Evolutionary conservation across 2,888 invertebrate species (phyloP).

Genomic region (Xestobium rufovillosum): DNA sequence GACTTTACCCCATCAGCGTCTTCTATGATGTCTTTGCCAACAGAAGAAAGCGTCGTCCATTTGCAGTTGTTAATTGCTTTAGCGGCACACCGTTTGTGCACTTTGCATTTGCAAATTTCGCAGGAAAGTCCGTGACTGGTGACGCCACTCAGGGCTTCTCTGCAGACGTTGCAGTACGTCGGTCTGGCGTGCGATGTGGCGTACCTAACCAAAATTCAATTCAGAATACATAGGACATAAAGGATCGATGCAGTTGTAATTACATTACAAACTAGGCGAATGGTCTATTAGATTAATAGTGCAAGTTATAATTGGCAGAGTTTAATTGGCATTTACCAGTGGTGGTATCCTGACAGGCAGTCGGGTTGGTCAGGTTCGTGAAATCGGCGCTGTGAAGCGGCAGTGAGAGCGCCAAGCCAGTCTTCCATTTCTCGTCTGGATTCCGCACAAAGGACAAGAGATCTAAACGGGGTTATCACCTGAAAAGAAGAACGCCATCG

Average conservation of each 20-base stretch:
- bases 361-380: constrained; percentile 56
- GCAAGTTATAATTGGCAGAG: no score
- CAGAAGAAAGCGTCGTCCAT: constrained; percentile 92
- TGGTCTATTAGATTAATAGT: not conserved
- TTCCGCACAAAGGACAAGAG: constrained; percentile 72
- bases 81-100: constrained; percentile 90
- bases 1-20: constrained; percentile 79
- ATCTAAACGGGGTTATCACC: constrained; percentile 71
- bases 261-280: not conserved
- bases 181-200: constrained; percentile 91
- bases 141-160: constrained; percentile 87
- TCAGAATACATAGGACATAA: no score
- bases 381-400: constrained; percentile 52
- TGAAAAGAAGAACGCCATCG: constrained; percentile 33
- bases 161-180: constrained; percentile 94
- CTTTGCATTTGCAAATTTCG: constrained; percentile 96
- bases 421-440: constrained; percentile 84
- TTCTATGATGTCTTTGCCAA: constrained; percentile 92
- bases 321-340: constrained; percentile 57
- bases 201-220: constrained; percentile 62
- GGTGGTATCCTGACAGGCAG: constrained; percentile 62
- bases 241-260: not conserved
- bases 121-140: constrained; percentile 94
- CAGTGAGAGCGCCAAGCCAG: constrained; percentile 78
- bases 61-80: constrained; percentile 93